These are phyloP conservation scores for Pristionchus entomophagus DNA, from an alignment of 2,888 invertebrate genomes.

Conservation along the genomic window DNA sequence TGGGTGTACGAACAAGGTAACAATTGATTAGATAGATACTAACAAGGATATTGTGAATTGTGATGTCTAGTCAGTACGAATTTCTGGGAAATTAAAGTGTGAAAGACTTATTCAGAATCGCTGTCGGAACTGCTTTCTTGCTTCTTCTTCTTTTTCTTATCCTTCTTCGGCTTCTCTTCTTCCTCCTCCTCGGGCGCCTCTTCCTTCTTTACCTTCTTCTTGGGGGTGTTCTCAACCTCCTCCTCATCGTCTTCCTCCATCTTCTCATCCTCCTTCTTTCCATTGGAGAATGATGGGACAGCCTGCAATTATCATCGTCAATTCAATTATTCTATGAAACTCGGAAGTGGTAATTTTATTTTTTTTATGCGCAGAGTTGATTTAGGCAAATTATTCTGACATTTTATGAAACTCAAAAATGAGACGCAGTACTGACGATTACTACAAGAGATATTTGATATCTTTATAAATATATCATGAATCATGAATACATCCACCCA, in stretches of 20 bases:
- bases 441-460: too few species aligned
- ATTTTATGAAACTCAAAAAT: too few species aligned
- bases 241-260: conserved; percentile 32
- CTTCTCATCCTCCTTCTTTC: neutral
- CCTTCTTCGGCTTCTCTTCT: conserved; percentile 39
- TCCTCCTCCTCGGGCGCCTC: conserved; percentile 17
- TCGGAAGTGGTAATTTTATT: too few species aligned
- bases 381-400: too few species aligned
- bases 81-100: neutral
- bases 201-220: conserved; percentile 26
- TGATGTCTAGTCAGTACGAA: conserved; percentile 1
- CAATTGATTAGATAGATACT: neutral
- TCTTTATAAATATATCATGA: too few species aligned
- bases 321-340: too few species aligned
- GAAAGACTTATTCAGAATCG: conserved; percentile 29
- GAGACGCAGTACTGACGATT: too few species aligned
- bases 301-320: neutral
- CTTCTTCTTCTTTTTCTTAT: conserved; percentile 48
- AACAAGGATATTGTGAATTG: conserved; percentile 21
- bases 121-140: conserved; percentile 37
- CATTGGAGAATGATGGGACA: conserved; percentile 22
- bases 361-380: too few species aligned
- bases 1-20: conserved; percentile 29
- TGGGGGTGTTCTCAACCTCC: conserved; percentile 10
- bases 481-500: too few species aligned